Percentiles rank a stretch among this genome's conserved stretches.
These are phyloP conservation scores for Platycnemis pennipes DNA, from an alignment of 2,888 invertebrate genomes.

Conservation along the genomic window DNA sequence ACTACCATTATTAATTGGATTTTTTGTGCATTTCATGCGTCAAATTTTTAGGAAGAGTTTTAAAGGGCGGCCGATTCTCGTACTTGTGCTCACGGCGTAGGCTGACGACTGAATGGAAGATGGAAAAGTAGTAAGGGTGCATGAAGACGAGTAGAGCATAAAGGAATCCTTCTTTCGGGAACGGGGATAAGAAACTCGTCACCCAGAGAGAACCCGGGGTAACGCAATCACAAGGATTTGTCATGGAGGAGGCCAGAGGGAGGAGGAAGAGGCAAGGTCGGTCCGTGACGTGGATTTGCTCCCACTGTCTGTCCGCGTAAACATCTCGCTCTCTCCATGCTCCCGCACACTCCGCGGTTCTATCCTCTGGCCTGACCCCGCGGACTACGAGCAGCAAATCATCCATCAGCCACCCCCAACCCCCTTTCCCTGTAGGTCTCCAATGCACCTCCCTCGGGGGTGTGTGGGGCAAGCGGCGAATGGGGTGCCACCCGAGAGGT, in stretches of 20 bases:
- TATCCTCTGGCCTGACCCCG: not conserved
- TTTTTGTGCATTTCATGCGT: no score
- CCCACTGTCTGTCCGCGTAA: not conserved
- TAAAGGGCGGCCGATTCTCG: no score
- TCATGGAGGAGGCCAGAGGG: not conserved
- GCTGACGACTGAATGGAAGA: no score
- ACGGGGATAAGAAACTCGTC: no score
- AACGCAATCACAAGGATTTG: not conserved
- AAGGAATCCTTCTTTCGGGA: no score
- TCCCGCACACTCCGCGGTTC: not conserved
- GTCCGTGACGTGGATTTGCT: not conserved
- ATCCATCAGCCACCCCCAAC: not conserved
- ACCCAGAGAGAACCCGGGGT: no score
- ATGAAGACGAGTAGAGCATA: no score
- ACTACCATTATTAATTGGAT: no score
- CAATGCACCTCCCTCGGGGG: not conserved
- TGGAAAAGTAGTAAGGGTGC: no score
- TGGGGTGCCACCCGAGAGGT: not conserved
- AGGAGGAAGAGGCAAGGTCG: not conserved
- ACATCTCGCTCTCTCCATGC: not conserved
- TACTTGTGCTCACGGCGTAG: no score
- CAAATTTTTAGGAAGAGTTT: no score
- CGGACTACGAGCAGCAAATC: no score
- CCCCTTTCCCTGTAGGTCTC: not conserved
- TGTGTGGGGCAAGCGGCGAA: not conserved